Conservation (phyloP, 2,888 invertebrate species). For the Habroteleia sp. region DNA sequence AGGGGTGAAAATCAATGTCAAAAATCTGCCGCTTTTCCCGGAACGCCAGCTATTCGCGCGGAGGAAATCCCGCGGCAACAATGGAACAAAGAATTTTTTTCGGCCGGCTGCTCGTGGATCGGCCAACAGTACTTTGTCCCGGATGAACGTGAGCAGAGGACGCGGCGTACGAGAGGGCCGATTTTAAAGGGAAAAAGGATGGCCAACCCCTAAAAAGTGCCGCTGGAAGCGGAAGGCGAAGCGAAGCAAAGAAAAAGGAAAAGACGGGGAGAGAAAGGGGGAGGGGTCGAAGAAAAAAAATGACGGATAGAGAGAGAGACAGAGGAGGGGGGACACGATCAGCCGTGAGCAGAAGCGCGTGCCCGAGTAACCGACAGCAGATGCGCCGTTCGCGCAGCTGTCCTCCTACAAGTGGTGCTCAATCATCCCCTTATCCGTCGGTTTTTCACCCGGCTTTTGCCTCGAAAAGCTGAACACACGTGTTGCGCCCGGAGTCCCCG, state of each 20-base stretch:
- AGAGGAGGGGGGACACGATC: constrained; percentile 36
- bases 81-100: constrained; percentile 70
- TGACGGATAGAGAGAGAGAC: constrained; percentile 18
- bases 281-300: constrained; percentile 26
- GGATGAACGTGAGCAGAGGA: neutral
- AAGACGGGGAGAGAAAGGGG: constrained; percentile 29
- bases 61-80: constrained; percentile 67
- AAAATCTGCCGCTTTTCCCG: constrained; percentile 69
- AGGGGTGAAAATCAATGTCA: constrained; percentile 43
- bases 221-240: constrained; percentile 63
- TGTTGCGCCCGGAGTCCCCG: constrained; percentile 16
- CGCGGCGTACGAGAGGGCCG: constrained; percentile 55
- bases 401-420: constrained; percentile 81
- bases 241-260: constrained; percentile 54
- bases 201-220: constrained; percentile 66
- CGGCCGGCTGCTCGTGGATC: constrained; percentile 70
- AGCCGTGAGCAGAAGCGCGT: constrained; percentile 76
- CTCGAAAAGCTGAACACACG: constrained; percentile 46
- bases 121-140: constrained; percentile 54
- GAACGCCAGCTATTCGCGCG: constrained; percentile 64
- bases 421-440: constrained; percentile 73
- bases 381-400: constrained; percentile 78
- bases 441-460: constrained; percentile 60
- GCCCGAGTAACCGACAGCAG: constrained; percentile 79
- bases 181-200: constrained; percentile 70